Evolutionary conservation across 2,888 invertebrate species (phyloP).

Genomic region (Drosophila nigricruria): DNA sequence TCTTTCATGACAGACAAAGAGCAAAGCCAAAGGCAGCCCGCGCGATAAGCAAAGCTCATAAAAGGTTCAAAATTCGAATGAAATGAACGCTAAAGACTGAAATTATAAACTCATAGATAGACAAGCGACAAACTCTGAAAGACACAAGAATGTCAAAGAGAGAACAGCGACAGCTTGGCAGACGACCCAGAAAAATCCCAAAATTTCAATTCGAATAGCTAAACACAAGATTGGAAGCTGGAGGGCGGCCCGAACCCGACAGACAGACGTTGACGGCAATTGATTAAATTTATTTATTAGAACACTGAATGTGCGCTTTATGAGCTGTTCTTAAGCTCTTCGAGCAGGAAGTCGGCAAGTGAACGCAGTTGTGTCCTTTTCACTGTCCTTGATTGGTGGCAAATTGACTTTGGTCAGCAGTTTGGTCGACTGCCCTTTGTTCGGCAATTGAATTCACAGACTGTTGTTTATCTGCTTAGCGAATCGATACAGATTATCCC

Average conservation of each 20-base stretch:
- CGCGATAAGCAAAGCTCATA: conserved; percentile 57
- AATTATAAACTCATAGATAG: conserved; percentile 55
- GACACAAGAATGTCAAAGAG: conserved; percentile 45
- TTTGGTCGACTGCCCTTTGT: conserved; percentile 36
- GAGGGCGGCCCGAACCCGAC: not conserved
- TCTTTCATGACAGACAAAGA: conserved; percentile 18
- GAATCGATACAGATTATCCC: conserved; percentile 46
- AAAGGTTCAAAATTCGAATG: conserved; percentile 52
- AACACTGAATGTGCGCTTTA: conserved; percentile 45
- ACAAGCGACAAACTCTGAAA: conserved; percentile 38
- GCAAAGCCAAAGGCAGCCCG: not conserved
- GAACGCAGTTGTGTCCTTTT: conserved; percentile 9
- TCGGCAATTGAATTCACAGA: conserved; percentile 36
- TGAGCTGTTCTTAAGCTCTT: conserved; percentile 43
- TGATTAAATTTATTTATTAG: conserved; percentile 79
- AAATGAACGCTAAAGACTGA: conserved; percentile 47
- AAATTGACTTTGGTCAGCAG: conserved; percentile 41
- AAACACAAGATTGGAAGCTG: not conserved
- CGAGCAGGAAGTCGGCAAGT: conserved; percentile 20
- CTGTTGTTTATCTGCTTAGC: conserved; percentile 32
- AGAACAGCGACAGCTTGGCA: conserved; percentile 12
- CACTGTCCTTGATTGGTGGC: conserved; percentile 22
- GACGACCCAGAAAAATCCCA: conserved; percentile 1
- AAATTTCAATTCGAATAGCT: conserved; percentile 37
- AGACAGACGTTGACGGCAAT: conserved; percentile 49